Conservation (phyloP, 2,797 vertebrate species). For the Myioborus miniatus region DNA sequence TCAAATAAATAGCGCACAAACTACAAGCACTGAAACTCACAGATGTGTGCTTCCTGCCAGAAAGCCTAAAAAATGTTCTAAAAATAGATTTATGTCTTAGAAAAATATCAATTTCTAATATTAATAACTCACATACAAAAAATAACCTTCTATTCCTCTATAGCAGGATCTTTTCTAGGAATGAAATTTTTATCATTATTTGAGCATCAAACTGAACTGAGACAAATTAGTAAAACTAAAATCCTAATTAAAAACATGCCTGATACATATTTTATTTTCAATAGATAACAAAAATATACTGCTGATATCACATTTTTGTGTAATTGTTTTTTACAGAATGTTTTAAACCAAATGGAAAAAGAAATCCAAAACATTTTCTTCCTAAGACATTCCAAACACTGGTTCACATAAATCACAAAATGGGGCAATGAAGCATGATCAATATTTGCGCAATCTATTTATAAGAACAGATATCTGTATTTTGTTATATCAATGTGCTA, state of each 20-base stretch:
- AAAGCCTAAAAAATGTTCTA: not conserved
- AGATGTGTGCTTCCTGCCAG: not conserved
- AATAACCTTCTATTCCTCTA: not conserved
- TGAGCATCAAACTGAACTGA: not conserved
- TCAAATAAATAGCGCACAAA: not conserved
- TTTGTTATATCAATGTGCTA: not conserved
- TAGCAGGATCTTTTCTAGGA: not conserved
- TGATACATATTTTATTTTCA: not conserved
- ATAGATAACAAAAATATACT: not conserved
- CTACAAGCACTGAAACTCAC: not conserved
- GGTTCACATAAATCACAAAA: slow-evolving; percentile 13
- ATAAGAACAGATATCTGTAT: not conserved
- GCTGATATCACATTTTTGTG: not conserved
- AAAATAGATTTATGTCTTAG: not conserved
- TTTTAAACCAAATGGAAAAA: not conserved
- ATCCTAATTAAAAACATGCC: not conserved
- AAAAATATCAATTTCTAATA: not conserved
- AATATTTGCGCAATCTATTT: not conserved
- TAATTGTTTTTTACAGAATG: not conserved
- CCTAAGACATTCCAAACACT: not conserved
- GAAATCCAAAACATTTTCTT: not conserved
- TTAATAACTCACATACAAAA: not conserved
- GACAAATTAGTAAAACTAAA: not conserved
- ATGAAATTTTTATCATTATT: not conserved
- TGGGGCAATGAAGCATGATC: not conserved